Conservation (phyloP, 2,888 invertebrate genomes). For the Branchinecta sandiegonensis region DNA sequence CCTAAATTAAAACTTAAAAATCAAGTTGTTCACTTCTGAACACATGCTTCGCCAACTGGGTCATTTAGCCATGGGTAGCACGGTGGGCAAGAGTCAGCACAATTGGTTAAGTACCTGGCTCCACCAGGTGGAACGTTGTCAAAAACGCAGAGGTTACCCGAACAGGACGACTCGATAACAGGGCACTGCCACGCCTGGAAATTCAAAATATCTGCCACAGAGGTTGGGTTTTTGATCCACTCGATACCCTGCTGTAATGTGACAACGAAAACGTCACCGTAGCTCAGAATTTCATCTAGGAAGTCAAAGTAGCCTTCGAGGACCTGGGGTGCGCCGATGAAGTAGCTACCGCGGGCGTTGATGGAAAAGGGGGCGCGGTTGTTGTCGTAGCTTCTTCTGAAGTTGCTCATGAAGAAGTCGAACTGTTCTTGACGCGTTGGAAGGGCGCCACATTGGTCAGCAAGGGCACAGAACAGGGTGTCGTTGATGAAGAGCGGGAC, state of each 20-base stretch:
- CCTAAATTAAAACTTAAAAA: no score
- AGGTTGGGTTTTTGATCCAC: conserved; percentile 43
- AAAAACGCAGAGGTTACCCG: neutral
- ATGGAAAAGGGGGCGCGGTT: conserved; percentile 53
- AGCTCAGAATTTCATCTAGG: conserved; percentile 40
- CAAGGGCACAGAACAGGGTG: neutral
- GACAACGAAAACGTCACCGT: conserved; percentile 46
- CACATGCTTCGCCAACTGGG: conserved; percentile 30
- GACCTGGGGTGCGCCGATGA: conserved; percentile 33
- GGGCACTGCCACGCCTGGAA: conserved; percentile 30
- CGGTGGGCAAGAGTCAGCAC: conserved; percentile 39
- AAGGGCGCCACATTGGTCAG: neutral
- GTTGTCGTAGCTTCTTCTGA: conserved; percentile 46
- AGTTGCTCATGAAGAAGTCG: conserved; percentile 46
- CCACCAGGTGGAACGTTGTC: conserved; percentile 1
- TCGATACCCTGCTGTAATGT: conserved; percentile 36
- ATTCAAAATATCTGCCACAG: conserved; percentile 34
- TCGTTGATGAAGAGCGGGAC: neutral
- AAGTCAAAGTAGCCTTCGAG: conserved; percentile 42
- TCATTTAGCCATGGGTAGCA: conserved; percentile 45
- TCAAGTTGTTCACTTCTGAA: no score
- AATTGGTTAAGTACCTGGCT: conserved; percentile 39
- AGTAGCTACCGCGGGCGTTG: conserved; percentile 50
- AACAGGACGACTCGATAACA: conserved; percentile 25
- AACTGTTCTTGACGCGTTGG: conserved; percentile 38